Evolutionary conservation across 2,888 invertebrate species (phyloP), one percentile per base, ranked within the genome.

Genomic region (Argyresthia goedartella): DNA sequence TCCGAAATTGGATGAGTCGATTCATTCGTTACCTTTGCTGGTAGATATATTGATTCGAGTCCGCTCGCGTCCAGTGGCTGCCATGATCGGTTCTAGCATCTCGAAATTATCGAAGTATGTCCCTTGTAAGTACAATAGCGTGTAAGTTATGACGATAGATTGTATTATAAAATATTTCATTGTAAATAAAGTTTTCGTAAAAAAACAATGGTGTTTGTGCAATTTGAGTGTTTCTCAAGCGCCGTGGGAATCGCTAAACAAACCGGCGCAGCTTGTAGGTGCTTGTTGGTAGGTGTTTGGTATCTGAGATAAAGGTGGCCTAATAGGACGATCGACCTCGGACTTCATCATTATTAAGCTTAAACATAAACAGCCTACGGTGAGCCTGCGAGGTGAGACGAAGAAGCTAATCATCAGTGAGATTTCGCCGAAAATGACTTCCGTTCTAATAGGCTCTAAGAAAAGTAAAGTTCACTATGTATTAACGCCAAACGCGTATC

Each of bases 81-180:
- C 61, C 60, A 64, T 57, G 50, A 58, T 63, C 61, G 62, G 60
- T 57, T 67, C 65, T 62, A 57, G 7, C 36, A n/a, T 48, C 49
- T 52, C 54, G 54, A 55, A 54, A 47, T 51, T 61, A 64, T 62
- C 59, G 62, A 60, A 57, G 45, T 65, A 67, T 61, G 58, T 65
- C 63, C 58, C 70, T 63, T 66, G 60, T 69, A 67, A 65, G 64
- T 74, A 70, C 71, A 72, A 69, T 77, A 76, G 72, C 63, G 58
- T 51, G 46, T 77, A 76, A 78, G 77, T 73, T 79, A 73, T 68
- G 70, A 73, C 58, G 61, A 69, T 74, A 78, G 73, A 73, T 71
- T 84, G 80, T 85, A 73, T 71, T 84, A 79, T 85, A 81, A 80
- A 81, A 80, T 84, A 82, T 71, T 74, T 69, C 77, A 78, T 72